Evolutionary conservation across 2,113 vertebrate species (phyloP).

Genomic region (Leptodactylus fuscus): DNA sequence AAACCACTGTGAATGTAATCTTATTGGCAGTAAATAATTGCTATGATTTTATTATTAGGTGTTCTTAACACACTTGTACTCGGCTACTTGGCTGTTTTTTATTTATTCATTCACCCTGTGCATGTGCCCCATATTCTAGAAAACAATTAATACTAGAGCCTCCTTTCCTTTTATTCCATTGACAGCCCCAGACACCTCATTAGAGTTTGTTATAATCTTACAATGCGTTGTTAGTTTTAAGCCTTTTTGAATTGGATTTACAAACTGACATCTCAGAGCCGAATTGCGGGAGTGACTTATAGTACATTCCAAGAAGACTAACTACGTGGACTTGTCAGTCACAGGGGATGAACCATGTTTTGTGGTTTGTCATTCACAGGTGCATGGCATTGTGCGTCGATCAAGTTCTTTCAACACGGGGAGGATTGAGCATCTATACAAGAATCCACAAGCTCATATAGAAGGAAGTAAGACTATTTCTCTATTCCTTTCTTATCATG

Average conservation of each 20-base stretch:
- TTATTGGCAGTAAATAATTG: too few relatives aligned
- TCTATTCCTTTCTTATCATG: not conserved
- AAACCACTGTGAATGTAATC: too few relatives aligned
- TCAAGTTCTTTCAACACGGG: constrained; percentile 99
- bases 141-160: too few relatives aligned
- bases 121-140: too few relatives aligned
- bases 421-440: constrained; percentile 96
- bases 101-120: too few relatives aligned
- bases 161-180: not conserved
- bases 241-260: not conserved
- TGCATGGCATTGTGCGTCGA: constrained; percentile 93
- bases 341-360: constrained; percentile 34
- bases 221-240: not conserved
- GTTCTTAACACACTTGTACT: too few relatives aligned
- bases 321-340: constrained; percentile 26
- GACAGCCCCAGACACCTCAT: not conserved
- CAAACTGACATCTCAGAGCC: constrained; percentile 3
- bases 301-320: constrained; percentile 8
- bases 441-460: constrained; percentile 90
- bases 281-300: not conserved
- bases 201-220: not conserved
- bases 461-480: constrained; percentile 88
- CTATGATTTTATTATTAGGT: too few relatives aligned
- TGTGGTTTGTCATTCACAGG: constrained; percentile 72
- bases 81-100: too few relatives aligned